Evolutionary conservation across 2,113 vertebrate species (phyloP).

Genomic region (Acanthisitta chloris): DNA sequence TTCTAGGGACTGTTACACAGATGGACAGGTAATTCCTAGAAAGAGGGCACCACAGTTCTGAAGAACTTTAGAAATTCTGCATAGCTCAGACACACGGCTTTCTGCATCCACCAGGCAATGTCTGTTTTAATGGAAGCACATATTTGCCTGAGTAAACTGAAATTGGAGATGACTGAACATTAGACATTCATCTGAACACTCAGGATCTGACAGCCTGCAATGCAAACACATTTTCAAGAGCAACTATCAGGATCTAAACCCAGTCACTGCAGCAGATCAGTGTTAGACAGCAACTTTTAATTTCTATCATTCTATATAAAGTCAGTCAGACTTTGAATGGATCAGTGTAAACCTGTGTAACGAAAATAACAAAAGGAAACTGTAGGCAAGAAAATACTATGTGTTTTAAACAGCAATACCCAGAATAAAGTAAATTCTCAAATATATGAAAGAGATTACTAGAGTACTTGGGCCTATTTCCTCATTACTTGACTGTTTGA

Average conservation of each 20-base stretch:
- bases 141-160: neutral
- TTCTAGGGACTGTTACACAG: neutral
- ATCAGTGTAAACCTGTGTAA: neutral
- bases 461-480: neutral
- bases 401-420: neutral
- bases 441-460: neutral
- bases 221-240: neutral
- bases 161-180: neutral
- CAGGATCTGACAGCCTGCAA: neutral
- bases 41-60: neutral
- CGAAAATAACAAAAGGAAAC: neutral
- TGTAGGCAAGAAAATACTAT: neutral
- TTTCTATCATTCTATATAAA: neutral
- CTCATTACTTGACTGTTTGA: neutral
- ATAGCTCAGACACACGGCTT: neutral
- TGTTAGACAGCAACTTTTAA: neutral
- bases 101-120: neutral
- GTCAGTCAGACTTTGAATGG: neutral
- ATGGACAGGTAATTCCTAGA: neutral
- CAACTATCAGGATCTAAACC: neutral
- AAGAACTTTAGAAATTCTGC: neutral
- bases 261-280: neutral
- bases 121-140: neutral
- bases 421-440: neutral
- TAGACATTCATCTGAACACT: neutral